phyloP scores from a whole-genome alignment of 2,888 invertebrate genomes.

The Synergus gifuensis region DNA sequence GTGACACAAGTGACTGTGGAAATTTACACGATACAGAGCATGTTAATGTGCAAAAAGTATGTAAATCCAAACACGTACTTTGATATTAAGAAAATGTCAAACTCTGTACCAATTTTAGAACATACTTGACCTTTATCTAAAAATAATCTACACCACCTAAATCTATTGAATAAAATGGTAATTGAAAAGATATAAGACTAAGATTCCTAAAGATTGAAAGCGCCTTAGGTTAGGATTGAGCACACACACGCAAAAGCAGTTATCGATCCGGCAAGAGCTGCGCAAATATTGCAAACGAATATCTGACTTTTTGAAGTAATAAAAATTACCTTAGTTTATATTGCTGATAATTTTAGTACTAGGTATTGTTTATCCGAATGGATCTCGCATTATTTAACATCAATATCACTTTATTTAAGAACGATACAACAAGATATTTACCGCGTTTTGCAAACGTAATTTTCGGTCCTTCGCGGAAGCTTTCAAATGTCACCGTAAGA shows the following conservation, averaged over 20 bases:
- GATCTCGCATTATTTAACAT: not conserved
- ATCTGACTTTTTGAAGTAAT: not conserved
- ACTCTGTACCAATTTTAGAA: too few relatives aligned
- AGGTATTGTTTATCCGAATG: not conserved
- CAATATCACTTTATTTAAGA: not conserved
- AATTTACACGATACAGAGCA: not conserved
- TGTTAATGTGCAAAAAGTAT: not conserved
- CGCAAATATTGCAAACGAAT: not conserved
- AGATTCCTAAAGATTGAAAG: not conserved
- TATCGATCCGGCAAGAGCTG: constrained; percentile 7
- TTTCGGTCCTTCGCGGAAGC: not conserved
- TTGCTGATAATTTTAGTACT: not conserved
- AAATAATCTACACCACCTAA: not conserved
- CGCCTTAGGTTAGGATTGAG: not conserved
- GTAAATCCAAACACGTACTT: too few relatives aligned
- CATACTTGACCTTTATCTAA: not conserved
- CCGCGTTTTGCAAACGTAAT: constrained; percentile 5
- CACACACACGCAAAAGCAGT: not conserved
- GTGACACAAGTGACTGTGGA: not conserved
- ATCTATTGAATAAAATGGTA: not conserved
- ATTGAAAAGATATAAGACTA: not conserved
- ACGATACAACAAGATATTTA: not conserved
- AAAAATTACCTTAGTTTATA: not conserved
- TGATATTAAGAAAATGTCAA: too few relatives aligned
- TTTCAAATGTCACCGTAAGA: not conserved